Evolutionary conservation across 2,888 invertebrate species (phyloP).

Genomic region (Coremacera marginata): DNA sequence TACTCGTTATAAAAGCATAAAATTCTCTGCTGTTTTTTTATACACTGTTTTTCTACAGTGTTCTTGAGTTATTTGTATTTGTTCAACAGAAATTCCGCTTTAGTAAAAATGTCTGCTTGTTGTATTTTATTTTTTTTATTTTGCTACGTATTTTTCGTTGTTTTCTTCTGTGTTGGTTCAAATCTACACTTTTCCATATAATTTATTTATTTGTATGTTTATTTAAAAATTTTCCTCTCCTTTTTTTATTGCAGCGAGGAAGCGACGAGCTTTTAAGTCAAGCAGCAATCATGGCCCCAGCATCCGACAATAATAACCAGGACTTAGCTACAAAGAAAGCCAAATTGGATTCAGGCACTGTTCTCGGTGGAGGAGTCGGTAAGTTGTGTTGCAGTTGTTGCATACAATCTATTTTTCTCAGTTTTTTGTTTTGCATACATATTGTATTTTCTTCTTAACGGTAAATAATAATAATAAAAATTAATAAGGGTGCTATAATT

Average conservation of each 20-base stretch:
- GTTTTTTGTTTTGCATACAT: not conserved
- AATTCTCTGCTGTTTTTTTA: constrained; percentile 44
- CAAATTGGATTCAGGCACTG: constrained; percentile 70
- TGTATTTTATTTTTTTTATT: constrained; percentile 4
- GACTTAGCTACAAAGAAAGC: constrained; percentile 95
- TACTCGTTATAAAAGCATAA: constrained; percentile 37
- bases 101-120: constrained; percentile 2
- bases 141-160: not conserved
- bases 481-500: not conserved
- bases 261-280: constrained; percentile 97
- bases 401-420: not conserved
- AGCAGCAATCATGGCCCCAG: constrained; percentile 93
- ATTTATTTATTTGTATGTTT: constrained; percentile 29
- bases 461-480: not conserved
- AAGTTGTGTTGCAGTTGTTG: constrained; percentile 54
- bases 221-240: constrained; percentile 30
- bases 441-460: not conserved
- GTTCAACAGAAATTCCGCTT: constrained; percentile 37
- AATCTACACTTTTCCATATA: not conserved
- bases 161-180: not conserved
- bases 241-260: constrained; percentile 82
- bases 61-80: constrained; percentile 55
- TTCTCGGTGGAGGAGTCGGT: constrained; percentile 69
- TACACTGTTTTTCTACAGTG: constrained; percentile 59
- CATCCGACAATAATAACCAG: constrained; percentile 95